These are phyloP conservation scores for Heterodera filipjevi DNA, from an alignment of 2,888 invertebrate genomes.

Conservation along the genomic window DNA sequence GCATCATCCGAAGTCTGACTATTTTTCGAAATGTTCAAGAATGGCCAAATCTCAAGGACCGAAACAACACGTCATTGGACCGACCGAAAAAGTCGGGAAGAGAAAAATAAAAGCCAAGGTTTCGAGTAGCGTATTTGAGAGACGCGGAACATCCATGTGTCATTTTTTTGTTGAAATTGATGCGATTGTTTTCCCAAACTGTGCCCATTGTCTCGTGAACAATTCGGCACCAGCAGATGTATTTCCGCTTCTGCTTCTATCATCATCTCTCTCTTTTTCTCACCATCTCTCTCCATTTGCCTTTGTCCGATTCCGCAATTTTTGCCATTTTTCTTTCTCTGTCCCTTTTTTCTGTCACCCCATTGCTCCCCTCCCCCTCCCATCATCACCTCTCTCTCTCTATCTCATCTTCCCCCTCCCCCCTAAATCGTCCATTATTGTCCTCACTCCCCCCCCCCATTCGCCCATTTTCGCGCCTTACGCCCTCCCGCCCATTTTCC, in stretches of 20 bases:
- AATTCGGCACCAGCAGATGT: neutral
- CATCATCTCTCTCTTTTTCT: neutral
- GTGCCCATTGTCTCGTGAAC: neutral
- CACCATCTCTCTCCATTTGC: neutral
- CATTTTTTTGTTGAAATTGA: neutral
- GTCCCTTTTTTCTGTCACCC: neutral
- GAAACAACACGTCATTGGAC: constrained; percentile 61
- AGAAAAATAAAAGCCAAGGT: constrained; percentile 63
- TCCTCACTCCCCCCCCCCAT: neutral
- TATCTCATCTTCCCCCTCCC: neutral
- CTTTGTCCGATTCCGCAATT: neutral
- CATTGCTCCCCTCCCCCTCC: neutral
- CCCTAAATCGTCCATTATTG: constrained; percentile 1
- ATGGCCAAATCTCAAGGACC: no score
- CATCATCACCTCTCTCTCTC: neutral
- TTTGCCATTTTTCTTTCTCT: neutral
- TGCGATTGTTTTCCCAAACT: neutral
- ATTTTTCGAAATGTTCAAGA: neutral
- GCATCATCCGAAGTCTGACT: no score
- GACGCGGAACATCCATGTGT: neutral
- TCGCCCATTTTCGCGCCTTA: constrained; percentile 13
- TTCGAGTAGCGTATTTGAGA: constrained; percentile 66
- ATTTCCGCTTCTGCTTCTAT: neutral
- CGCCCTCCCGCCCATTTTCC: neutral
- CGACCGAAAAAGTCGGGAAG: constrained; percentile 67